phyloP scores from a whole-genome alignment of 2,113 vertebrate species.

The Clinocottus analis region DNA sequence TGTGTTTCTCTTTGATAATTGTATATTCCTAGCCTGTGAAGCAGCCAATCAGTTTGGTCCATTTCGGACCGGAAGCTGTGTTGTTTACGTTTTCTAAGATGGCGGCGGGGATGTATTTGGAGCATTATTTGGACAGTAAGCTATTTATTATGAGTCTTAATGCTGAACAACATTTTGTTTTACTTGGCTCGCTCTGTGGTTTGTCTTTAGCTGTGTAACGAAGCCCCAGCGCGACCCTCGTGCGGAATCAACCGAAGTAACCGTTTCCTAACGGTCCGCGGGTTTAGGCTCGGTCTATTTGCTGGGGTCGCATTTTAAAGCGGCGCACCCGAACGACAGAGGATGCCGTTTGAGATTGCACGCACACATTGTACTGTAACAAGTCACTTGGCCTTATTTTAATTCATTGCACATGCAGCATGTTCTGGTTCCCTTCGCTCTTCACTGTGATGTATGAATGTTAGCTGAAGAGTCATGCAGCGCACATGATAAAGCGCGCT shows the following conservation, averaged over 20 bases:
- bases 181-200: rapidly evolving
- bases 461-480: background rate
- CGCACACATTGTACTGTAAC: background rate
- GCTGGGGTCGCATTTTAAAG: slow-evolving; percentile 43
- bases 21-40: background rate
- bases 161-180: rapidly evolving
- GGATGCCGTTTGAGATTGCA: background rate
- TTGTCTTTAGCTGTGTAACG: background rate
- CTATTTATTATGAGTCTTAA: background rate
- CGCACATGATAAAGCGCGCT: slow-evolving; percentile 9
- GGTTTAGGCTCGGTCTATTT: slow-evolving; percentile 68
- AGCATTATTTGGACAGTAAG: slow-evolving; percentile 88
- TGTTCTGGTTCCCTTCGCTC: background rate
- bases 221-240: rapidly evolving
- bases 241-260: rapidly evolving
- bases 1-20: background rate
- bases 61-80: slow-evolving; percentile 73
- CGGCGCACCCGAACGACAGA: background rate
- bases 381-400: background rate
- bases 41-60: slow-evolving; percentile 51
- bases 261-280: background rate
- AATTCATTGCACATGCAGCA: background rate
- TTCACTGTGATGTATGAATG: background rate
- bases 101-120: slow-evolving; percentile 87
- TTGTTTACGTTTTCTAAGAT: slow-evolving; percentile 85